phyloP scores from a whole-genome alignment of 2,888 invertebrate species.

The Pammene aurita region DNA sequence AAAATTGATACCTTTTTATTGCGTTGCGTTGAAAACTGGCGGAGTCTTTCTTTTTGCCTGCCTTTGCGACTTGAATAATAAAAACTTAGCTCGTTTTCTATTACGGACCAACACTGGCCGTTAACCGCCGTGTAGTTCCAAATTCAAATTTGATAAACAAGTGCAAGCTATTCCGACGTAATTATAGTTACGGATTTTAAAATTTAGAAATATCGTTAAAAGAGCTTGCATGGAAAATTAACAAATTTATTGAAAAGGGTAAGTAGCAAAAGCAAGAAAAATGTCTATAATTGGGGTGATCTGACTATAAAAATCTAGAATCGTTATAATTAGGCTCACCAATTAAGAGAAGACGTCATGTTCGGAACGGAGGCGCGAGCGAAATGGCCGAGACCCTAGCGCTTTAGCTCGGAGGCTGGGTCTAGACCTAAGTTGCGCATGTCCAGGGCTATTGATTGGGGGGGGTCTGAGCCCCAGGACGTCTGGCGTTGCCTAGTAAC shows the following conservation, averaged over 20 bases:
- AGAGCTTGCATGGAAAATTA: not conserved
- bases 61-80: no score
- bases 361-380: constrained; percentile 23
- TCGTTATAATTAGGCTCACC: constrained; percentile 17
- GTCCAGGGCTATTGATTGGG: constrained; percentile 14
- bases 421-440: constrained; percentile 28
- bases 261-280: not conserved
- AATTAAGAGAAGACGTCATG: constrained; percentile 16
- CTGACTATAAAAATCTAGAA: not conserved
- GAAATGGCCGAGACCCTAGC: constrained; percentile 31
- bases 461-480: constrained; percentile 14
- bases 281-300: no score
- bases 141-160: not conserved
- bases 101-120: not conserved
- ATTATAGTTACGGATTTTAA: not conserved
- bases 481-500: constrained; percentile 31
- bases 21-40: no score
- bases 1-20: no score
- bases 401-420: constrained; percentile 33
- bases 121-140: not conserved
- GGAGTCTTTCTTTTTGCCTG: no score
- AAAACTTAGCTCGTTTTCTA: no score
- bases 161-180: not conserved
- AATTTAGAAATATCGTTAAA: constrained; percentile 3
- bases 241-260: not conserved